Base-by-base conservation (phyloP, 35 echinoderm and acorn worm genomes). In the Heliocidaris tuberculata region DNA sequence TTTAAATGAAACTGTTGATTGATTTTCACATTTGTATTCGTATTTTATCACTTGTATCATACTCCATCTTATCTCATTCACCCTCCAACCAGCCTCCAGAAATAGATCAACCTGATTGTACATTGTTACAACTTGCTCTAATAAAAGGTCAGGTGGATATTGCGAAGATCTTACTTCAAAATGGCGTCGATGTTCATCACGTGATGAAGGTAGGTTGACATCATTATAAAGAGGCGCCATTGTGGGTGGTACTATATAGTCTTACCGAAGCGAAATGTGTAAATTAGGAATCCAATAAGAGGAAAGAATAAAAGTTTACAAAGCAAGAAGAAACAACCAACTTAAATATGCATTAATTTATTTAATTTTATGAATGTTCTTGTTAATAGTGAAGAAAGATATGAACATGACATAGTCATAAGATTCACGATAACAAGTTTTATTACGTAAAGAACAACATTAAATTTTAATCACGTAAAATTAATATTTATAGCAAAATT, bases 71-170 rank as follows among this genome's bases (percentile, higher is more conserved):
- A 17, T 89, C 29, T 7, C 21, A 9, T 12, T 24, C 21, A 86
- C 27, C 15, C 29, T 35, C 5, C 47, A 2, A 17, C 31, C 87
- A 89, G 87, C 87, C 87, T 13, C 31, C 87, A 24, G 87, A 89
- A 48, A 47, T 89, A 48, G 87, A 89, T 47, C 87, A 89, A 48
- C 87, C 87, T 24, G 87, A 89, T 19, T 89, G 87, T 9, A 89
- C 87, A 47, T 27, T 89, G 32, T 48, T 89, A 47, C 87, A 89
- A 89, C 87, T 89, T 21, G 87, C 87, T 32, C 87, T 89, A 13
- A 48, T 89, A 89, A 32, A 48, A 32, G 87, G 87, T 47, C 87
- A 47, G 5, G 31, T 89, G 12, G 87, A 32, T 32, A 48, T 89
- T 32, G 87, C 87, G 12, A 89, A 89, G 87, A 48, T 89, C 9